Evolutionary conservation across 1,140 invertebrate species (phyloP), one percentile per base, ranked within the genome.

Genomic region (Lepidotrigona ventralis): DNA sequence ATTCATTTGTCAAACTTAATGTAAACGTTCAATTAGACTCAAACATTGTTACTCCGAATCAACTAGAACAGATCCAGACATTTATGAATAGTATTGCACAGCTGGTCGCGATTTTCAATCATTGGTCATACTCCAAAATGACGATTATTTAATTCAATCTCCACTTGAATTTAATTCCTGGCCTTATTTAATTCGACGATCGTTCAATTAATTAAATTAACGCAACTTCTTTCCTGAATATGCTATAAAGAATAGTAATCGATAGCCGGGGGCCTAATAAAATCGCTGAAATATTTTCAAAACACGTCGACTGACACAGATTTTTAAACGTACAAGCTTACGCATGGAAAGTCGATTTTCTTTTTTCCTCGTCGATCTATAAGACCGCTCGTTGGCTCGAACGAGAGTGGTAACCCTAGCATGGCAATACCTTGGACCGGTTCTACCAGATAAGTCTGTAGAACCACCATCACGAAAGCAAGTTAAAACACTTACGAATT

Each of bases 401-500:
- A 26, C 19, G 78, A 77, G 60, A 75, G 63, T 76, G 54, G 75
- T 77, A 79, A 81, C 66, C 53, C 70, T 73, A 56, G 54, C 82
- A 79, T 69, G 64, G 79, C 81, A 84, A 85, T 79, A 63, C n/a
- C 29, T 29, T 79, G 84, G 90, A 89, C 88, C 88, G 88, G 88
- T 90, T 89, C 82, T 85, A 85, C 85, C 77, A 88, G 85, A 89
- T 88, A 91, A 87, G 74, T 87, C 76, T 53, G 86, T 85, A 70
- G 78, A 85, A 81, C 71, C 75, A 72, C 39, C 63, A 23, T 68
- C 53, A 11, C 39, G 56, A 53, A 58, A 54, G 68, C 64, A 53
- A 72, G 69, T 73, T 75, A 75, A 83, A 79, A 88, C 86, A 88
- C 86, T 83, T 85, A 90, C 87, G 84, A 91, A 91, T 91, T 88